phyloP scores from a whole-genome alignment of 1,140 invertebrate genomes.

The Aphelinus atriplicis region DNA sequence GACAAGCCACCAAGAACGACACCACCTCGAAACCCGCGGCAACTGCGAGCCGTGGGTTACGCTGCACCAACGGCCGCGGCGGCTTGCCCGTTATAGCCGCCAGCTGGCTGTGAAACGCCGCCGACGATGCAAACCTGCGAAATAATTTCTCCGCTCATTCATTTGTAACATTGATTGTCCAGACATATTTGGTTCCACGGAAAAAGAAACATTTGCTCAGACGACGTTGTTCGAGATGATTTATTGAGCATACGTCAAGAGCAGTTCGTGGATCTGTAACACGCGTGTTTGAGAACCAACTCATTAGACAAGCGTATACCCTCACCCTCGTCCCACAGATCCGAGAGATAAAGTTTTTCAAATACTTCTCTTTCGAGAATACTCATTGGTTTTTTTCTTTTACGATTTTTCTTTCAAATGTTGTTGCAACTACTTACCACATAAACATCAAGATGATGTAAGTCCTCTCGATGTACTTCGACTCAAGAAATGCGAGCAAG shows the following conservation, averaged over 20 bases:
- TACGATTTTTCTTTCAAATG: not conserved
- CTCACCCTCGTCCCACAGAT: too few relatives aligned
- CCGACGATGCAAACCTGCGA: constrained; percentile 55
- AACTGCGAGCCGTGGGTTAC: constrained; percentile 56
- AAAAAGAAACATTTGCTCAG: too few relatives aligned
- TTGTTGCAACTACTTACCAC: constrained; percentile 11
- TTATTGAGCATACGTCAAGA: too few relatives aligned
- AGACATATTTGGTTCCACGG: too few relatives aligned
- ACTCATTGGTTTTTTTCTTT: not conserved
- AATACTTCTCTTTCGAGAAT: too few relatives aligned
- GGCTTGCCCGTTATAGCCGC: constrained; percentile 33
- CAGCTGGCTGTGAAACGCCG: constrained; percentile 50
- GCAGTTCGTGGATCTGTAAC: too few relatives aligned
- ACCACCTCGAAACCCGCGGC: constrained; percentile 54
- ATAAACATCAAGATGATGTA: constrained; percentile 1
- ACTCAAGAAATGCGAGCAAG: not conserved
- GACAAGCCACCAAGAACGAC: constrained; percentile 52
- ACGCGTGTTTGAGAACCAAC: too few relatives aligned
- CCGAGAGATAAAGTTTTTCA: too few relatives aligned
- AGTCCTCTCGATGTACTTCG: constrained; percentile 14
- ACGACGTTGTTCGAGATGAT: too few relatives aligned
- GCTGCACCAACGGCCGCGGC: constrained; percentile 52
- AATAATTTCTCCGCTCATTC: not conserved
- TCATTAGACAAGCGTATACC: too few relatives aligned
- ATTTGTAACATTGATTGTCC: too few relatives aligned